These are phyloP conservation scores for Poicephalus meyeri DNA, from an alignment of 2,113 vertebrate genomes.

Conservation along the genomic window DNA sequence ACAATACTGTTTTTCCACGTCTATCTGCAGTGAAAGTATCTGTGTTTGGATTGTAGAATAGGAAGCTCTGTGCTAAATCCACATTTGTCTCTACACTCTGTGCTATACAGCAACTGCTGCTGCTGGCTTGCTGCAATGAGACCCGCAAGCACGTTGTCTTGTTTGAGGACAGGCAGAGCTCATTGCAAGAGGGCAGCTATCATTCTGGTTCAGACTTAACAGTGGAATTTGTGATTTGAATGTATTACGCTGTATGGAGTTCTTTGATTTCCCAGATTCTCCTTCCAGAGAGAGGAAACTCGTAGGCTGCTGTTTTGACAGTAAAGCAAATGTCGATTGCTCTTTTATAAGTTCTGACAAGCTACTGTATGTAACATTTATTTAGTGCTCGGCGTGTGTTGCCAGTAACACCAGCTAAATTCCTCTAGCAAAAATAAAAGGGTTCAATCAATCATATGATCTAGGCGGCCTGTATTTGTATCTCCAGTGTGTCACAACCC, in stretches of 20 bases:
- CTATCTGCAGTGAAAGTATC: neutral
- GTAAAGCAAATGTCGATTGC: constrained; percentile 69
- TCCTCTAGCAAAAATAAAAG: constrained; percentile 48
- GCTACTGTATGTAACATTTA: constrained; percentile 54
- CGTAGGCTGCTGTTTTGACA: constrained; percentile 71
- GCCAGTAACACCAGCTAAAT: constrained; percentile 57
- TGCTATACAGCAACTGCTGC: neutral
- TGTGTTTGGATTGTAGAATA: neutral
- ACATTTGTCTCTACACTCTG: neutral
- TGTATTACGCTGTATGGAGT: neutral
- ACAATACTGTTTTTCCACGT: neutral
- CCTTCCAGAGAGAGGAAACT: constrained; percentile 55
- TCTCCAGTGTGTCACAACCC: constrained; percentile 55
- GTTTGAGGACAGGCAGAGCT: neutral
- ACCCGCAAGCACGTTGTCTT: neutral
- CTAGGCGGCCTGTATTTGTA: constrained; percentile 26
- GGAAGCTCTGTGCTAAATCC: constrained; percentile 3
- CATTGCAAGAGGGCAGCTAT: neutral
- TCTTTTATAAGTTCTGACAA: constrained; percentile 70
- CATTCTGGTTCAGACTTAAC: neutral
- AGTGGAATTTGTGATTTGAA: constrained; percentile 22
- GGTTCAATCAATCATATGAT: constrained; percentile 26
- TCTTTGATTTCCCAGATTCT: constrained; percentile 37
- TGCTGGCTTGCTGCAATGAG: neutral
- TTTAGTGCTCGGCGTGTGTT: constrained; percentile 53